phyloP scores from a whole-genome alignment of 2,888 invertebrate genomes.

The Eupithecia subfuscata region DNA sequence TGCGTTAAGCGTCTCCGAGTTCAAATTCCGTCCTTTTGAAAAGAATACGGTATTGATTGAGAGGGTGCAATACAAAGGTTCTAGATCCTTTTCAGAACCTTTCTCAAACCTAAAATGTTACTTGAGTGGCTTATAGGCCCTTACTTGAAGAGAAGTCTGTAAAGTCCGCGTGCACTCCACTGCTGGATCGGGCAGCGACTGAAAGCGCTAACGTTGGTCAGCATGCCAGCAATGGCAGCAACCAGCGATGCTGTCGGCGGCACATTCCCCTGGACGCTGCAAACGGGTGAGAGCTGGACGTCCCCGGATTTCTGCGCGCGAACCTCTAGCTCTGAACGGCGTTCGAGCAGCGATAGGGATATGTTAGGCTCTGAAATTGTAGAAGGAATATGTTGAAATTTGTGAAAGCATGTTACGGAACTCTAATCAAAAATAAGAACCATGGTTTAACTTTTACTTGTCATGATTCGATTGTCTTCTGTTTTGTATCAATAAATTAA shows the following conservation, averaged over 20 bases:
- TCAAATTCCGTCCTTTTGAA: not conserved
- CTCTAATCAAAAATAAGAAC: no score
- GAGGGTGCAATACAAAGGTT: no score
- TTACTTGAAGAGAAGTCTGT: constrained; percentile 73
- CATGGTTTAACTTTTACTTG: no score
- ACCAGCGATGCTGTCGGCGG: constrained; percentile 67
- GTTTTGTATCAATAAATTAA: no score
- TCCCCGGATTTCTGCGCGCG: constrained; percentile 68
- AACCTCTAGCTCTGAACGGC: constrained; percentile 70
- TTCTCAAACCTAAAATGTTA: no score
- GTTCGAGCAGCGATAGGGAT: constrained; percentile 67
- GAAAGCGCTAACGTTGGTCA: constrained; percentile 66
- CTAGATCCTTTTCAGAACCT: no score
- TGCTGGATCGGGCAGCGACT: constrained; percentile 61
- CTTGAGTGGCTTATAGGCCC: not conserved
- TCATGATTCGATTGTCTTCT: no score
- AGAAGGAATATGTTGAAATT: not conserved
- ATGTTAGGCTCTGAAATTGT: constrained; percentile 69
- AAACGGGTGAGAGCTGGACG: constrained; percentile 55
- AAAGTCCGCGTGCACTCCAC: constrained; percentile 74
- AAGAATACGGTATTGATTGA: not conserved
- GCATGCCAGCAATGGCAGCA: constrained; percentile 60
- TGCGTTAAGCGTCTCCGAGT: not conserved
- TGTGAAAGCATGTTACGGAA: no score
- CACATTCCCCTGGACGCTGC: constrained; percentile 31